Evolutionary conservation across 2,113 vertebrate species (phyloP), one percentile per base, ranked within the genome.

Genomic region (Bos taurus): DNA sequence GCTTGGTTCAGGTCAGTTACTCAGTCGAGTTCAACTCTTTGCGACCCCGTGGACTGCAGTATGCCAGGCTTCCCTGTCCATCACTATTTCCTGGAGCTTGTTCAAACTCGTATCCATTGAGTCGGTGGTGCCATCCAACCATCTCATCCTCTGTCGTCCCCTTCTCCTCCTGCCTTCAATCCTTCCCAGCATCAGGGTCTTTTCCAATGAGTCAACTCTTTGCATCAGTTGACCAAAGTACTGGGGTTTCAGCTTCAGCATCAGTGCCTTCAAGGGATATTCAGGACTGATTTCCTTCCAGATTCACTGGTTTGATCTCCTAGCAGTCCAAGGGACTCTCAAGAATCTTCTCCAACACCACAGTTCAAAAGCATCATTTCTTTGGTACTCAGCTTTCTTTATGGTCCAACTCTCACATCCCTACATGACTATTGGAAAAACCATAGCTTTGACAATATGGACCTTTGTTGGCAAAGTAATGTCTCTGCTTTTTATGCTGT

Each of bases 1-100:
- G 57, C 25, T 59, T 59, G 57, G 10, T 67, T 67, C 62, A 67
- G 62, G n/a, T 67, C 62, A 67, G 62, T 67, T 1, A 4, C 16
- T 67, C 15, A 67, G 33, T 67, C 3, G 0, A 1, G 33, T 67
- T 16, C 2, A 2, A 19, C 33, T 10, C 62, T 67, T n/a, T 67
- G 62, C 0, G 2, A n/a, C 62, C 4, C 33, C 16, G 2, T n/a
- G 62, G 2, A 67, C 17, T 4, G 33, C 7, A 67, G 16, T 0
- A n/a, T 0, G 1, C 30, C 62, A 67, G 33, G 30, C 0, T 3
- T 67, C 62, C 33, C 62, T 9, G 62, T n/a, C 33, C 17, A 67
- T 67, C 7, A 17, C 7, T 8, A 67, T 19, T n/a, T 67, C 62
- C 33, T 17, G 7, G 33, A 67, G 62, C 25, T 26, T 59, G 10